Conservation (phyloP, 2,797 vertebrate species). For the Amniataba percoides region DNA sequence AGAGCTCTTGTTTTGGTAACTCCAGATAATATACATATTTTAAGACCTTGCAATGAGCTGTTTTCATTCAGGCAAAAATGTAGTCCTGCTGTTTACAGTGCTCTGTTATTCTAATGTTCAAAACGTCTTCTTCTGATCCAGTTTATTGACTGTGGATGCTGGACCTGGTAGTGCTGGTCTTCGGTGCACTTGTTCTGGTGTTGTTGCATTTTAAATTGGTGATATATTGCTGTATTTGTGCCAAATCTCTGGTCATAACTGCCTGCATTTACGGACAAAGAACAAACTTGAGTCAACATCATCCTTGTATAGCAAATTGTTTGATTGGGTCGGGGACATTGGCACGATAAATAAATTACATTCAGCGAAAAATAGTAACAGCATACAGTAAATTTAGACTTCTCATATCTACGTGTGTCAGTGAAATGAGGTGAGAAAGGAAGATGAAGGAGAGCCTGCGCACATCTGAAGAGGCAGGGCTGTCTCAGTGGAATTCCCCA, state of each 20-base stretch:
- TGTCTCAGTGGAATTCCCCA: slow-evolving; percentile 71
- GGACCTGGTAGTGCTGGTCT: neutral
- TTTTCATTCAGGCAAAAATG: neutral
- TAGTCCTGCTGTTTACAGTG: neutral
- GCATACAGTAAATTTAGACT: slow-evolving; percentile 44
- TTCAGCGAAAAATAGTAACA: slow-evolving; percentile 23
- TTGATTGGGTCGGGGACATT: slow-evolving; percentile 1
- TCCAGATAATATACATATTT: neutral
- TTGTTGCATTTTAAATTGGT: neutral
- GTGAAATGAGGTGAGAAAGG: slow-evolving; percentile 22
- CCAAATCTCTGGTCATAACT: neutral
- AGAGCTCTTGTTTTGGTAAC: neutral
- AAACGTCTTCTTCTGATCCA: no score
- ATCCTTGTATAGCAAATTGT: neutral
- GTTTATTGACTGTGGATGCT: neutral
- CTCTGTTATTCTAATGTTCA: neutral
- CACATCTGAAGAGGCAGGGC: slow-evolving; percentile 34
- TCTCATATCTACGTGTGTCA: slow-evolving; percentile 30
- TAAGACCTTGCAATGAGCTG: neutral
- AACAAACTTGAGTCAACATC: slow-evolving; percentile 14
- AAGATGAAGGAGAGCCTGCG: slow-evolving; percentile 33
- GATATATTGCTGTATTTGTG: neutral
- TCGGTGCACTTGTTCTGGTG: no score
- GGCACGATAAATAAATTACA: slow-evolving; percentile 16
- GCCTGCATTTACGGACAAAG: neutral